Evolutionary conservation across 2,113 vertebrate species (phyloP), one percentile per base, ranked within the genome.

Genomic region (Lathamus discolor): DNA sequence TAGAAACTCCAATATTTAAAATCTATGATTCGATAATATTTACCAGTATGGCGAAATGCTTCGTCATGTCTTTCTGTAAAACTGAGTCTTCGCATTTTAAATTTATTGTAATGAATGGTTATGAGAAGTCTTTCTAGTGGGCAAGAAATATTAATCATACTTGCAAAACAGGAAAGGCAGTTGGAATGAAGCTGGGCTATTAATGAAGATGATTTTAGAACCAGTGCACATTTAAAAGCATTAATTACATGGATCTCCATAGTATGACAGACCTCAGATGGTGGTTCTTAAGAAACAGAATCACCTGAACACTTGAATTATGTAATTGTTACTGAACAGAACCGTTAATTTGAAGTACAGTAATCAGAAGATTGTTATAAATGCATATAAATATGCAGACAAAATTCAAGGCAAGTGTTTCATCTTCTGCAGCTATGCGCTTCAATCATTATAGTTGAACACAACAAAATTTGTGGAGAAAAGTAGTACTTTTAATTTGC

Each of bases 61-160:
- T 96, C 86, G 59, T 46, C 37, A 7, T 86, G 15, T 72, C 89
- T 88, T 89, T 33, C 49, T 37, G 2, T 75, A 35, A 37, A 94
- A 79, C 35, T 31, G 59, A 92, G 83, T 93, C 62, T 68, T 83
- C 95, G 83, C 64, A 49, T 90, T 95, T 93, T n/a, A 62, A 70
- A 90, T 94, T 90, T 70, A 74, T 93, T 68, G 67, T 61, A 93
- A 80, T 75, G 27, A 59, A 86, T 74, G 49, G 25, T 95, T 87
- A 83, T 75, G 28, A 94, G 80, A 81, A 90, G 23, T 37, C 35
- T 83, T 83, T 88, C 37, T 51, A 83, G 33, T n/a, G 68, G 49
- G 76, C 48, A 93, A 93, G 63, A 86, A 86, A 66, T 76, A 92
- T 46, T 89, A 83, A 94, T 96, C 55, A 78, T 48, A 54, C 57